Percentiles rank a stretch among this genome's conserved stretches.
These are phyloP conservation scores for Dugesia japonica DNA, from an alignment of 2,888 invertebrate genomes.

Conservation along the genomic window DNA sequence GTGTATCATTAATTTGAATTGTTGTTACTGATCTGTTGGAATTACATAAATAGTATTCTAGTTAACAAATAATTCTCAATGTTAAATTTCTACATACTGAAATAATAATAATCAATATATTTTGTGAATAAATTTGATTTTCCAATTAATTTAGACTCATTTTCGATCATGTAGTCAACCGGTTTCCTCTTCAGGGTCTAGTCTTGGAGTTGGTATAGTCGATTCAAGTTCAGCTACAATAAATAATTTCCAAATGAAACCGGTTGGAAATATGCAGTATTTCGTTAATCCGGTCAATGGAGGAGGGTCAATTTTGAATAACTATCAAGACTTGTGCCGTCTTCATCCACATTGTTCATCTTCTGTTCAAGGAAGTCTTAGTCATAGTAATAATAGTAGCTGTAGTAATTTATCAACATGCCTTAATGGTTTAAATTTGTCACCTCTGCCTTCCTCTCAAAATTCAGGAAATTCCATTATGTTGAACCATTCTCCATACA, in stretches of 20 bases:
- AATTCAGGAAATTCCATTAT: constrained; percentile 9
- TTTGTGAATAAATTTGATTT: too few relatives aligned
- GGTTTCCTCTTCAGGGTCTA: neutral
- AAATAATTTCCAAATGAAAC: constrained; percentile 11
- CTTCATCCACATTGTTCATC: constrained; percentile 10
- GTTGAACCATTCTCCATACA: constrained; percentile 3
- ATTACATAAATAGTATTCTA: too few relatives aligned
- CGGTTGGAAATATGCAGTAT: neutral
- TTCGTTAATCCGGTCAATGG: neutral
- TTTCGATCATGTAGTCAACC: constrained; percentile 13
- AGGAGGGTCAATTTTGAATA: neutral
- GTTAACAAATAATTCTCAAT: too few relatives aligned
- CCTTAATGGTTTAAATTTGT: neutral
- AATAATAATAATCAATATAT: too few relatives aligned
- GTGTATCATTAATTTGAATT: too few relatives aligned
- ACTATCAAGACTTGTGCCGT: neutral
- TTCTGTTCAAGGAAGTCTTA: neutral
- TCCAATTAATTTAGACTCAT: neutral
- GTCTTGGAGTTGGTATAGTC: neutral
- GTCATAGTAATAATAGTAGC: constrained; percentile 16
- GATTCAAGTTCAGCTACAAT: neutral
- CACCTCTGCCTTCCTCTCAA: constrained; percentile 10
- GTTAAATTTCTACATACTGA: too few relatives aligned
- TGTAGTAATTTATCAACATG: constrained; percentile 13
- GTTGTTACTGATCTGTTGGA: too few relatives aligned